These are phyloP conservation scores for Calliphora vicina DNA, from an alignment of 1,140 invertebrate species.

Conservation along the genomic window DNA sequence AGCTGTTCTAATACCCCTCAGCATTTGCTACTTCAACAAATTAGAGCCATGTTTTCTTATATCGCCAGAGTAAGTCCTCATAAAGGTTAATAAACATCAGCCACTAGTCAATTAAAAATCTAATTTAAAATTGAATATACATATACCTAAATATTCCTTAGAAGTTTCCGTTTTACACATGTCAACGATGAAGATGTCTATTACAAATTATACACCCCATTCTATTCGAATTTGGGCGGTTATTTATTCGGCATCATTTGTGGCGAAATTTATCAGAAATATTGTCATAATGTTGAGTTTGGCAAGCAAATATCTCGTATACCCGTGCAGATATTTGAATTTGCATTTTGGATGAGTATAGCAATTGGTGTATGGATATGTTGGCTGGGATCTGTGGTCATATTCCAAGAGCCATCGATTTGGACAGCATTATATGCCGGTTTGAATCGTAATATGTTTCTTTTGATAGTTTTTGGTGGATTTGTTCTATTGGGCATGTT, in stretches of 20 bases:
- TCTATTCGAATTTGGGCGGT: conserved; percentile 57
- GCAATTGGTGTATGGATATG: conserved; percentile 43
- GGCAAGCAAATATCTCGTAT: neutral
- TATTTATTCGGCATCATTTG: conserved; percentile 53
- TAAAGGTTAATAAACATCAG: too few species aligned
- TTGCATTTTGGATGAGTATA: conserved; percentile 46
- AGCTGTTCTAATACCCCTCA: conserved; percentile 62
- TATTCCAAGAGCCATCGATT: conserved; percentile 49
- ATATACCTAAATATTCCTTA: conserved; percentile 27
- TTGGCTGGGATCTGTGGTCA: conserved; percentile 52
- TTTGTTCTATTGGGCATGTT: conserved; percentile 50
- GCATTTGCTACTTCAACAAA: conserved; percentile 62
- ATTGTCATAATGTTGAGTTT: conserved; percentile 20
- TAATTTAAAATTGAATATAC: too few species aligned
- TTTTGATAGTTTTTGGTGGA: conserved; percentile 44
- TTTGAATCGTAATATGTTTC: conserved; percentile 49
- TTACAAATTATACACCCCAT: conserved; percentile 48
- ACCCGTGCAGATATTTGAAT: conserved; percentile 38
- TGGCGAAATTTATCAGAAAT: conserved; percentile 47
- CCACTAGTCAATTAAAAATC: too few species aligned
- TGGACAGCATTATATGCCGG: conserved; percentile 56
- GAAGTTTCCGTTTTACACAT: conserved; percentile 54
- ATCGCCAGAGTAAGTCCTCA: conserved; percentile 63
- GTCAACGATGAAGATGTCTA: conserved; percentile 54
- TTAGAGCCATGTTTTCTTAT: conserved; percentile 65